phyloP scores from a whole-genome alignment of 92 coral and sea anemone genomes.

The Palythoa grandiflora region DNA sequence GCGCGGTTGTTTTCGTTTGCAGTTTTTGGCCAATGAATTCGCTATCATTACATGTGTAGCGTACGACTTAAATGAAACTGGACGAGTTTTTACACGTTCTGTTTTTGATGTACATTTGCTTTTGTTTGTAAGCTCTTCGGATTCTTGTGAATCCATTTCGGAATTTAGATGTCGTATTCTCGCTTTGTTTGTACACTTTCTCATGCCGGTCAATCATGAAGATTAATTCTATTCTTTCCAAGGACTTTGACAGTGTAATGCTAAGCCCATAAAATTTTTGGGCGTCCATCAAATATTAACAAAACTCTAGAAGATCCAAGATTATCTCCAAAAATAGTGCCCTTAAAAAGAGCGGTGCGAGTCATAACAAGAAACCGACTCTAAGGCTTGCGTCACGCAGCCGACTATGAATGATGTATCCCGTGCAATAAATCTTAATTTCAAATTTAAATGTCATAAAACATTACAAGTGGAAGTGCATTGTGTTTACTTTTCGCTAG shows the following conservation, averaged over 20 bases:
- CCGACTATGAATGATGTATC: not conserved
- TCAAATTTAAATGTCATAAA: conserved; percentile 31
- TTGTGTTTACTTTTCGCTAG: conserved; percentile 29
- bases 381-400: not conserved
- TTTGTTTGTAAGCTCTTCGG: not conserved
- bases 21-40: conserved; percentile 14
- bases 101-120: not conserved
- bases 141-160: conserved; percentile 3
- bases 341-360: not conserved
- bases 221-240: not conserved
- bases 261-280: conserved; percentile 12
- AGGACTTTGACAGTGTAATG: not conserved
- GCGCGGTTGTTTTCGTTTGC: conserved; percentile 2
- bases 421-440: conserved; percentile 6
- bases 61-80: conserved; percentile 10
- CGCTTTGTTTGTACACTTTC: conserved; percentile 23
- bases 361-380: not conserved
- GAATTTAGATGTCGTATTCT: not conserved
- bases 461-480: conserved; percentile 25
- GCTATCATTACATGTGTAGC: conserved; percentile 47
- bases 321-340: not conserved
- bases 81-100: not conserved
- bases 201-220: conserved; percentile 13
- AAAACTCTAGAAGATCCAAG: not conserved
- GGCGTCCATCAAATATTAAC: not conserved